A percentile compares a stretch with the other conserved stretches of the same genome.
phyloP scores from a whole-genome alignment of 1,140 invertebrate species.

The Ridgeia piscesae region DNA sequence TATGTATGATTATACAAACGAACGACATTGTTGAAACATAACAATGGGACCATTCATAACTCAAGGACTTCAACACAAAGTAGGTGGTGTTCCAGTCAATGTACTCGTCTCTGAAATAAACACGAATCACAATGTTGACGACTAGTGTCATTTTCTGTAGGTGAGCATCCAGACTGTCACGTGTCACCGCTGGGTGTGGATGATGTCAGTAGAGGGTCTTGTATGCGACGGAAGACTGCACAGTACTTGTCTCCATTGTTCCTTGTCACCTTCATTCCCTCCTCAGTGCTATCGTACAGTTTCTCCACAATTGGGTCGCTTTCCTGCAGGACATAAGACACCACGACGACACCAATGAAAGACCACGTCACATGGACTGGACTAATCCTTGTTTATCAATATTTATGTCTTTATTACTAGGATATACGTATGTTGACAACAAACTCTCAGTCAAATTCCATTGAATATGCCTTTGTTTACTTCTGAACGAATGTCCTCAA shows the following conservation, averaged over 20 bases:
- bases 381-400: too few relatives aligned
- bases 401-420: too few relatives aligned
- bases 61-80: not conserved
- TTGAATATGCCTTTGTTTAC: too few relatives aligned
- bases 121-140: not conserved
- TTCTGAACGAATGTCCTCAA: too few relatives aligned
- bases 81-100: not conserved
- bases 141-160: not conserved
- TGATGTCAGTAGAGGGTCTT: slow-evolving; percentile 54
- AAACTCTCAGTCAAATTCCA: too few relatives aligned
- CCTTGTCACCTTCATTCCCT: slow-evolving; percentile 95
- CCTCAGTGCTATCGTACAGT: slow-evolving; percentile 90
- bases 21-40: not conserved
- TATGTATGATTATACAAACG: too few relatives aligned
- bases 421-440: too few relatives aligned
- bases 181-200: not conserved
- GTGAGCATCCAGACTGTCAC: not conserved
- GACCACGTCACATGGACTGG: not conserved
- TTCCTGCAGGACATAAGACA: slow-evolving; percentile 62
- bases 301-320: slow-evolving; percentile 83
- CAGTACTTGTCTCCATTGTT: slow-evolving; percentile 92
- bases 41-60: not conserved
- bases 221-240: slow-evolving; percentile 75
- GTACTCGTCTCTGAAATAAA: not conserved
- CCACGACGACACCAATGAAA: slow-evolving; percentile 1